Conservation (phyloP, 1,140 invertebrate genomes). For the Drosophila kohkoa region DNA sequence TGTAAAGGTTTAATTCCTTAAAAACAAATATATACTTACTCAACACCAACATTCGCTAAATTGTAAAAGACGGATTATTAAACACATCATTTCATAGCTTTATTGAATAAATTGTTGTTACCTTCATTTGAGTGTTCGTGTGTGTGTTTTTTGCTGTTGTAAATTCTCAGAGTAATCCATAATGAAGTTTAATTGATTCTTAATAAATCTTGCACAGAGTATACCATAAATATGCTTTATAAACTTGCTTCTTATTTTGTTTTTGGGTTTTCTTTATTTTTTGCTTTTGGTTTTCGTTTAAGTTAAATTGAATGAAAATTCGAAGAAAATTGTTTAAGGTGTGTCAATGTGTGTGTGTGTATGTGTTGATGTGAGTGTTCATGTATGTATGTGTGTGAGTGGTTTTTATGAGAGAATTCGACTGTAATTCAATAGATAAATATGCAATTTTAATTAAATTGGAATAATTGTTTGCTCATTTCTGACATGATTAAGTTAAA, state of each 20-base stretch:
- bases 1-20: no score
- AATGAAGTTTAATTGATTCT: slow-evolving; percentile 79
- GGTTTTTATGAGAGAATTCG: slow-evolving; percentile 55
- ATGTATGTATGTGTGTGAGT: background rate
- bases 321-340: slow-evolving; percentile 60
- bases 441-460: slow-evolving; percentile 75
- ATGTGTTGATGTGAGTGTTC: slow-evolving; percentile 2
- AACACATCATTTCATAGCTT: slow-evolving; percentile 82
- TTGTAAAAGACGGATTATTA: slow-evolving; percentile 40
- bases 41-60: background rate
- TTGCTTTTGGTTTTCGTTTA: slow-evolving; percentile 52
- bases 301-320: slow-evolving; percentile 73
- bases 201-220: slow-evolving; percentile 81
- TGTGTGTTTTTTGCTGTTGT: slow-evolving; percentile 48
- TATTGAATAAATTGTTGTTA: slow-evolving; percentile 74
- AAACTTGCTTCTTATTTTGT: slow-evolving; percentile 63
- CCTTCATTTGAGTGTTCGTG: slow-evolving; percentile 37
- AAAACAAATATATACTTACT: background rate
- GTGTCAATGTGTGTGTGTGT: slow-evolving; percentile 33
- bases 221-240: slow-evolving; percentile 77
- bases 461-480: slow-evolving; percentile 55
- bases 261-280: slow-evolving; percentile 29
- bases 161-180: slow-evolving; percentile 78
- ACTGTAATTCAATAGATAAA: slow-evolving; percentile 74
- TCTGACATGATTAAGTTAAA: slow-evolving; percentile 73